Evolutionary conservation across 2,113 vertebrate species (phyloP).

Genomic region (Sciurus niger): DNA sequence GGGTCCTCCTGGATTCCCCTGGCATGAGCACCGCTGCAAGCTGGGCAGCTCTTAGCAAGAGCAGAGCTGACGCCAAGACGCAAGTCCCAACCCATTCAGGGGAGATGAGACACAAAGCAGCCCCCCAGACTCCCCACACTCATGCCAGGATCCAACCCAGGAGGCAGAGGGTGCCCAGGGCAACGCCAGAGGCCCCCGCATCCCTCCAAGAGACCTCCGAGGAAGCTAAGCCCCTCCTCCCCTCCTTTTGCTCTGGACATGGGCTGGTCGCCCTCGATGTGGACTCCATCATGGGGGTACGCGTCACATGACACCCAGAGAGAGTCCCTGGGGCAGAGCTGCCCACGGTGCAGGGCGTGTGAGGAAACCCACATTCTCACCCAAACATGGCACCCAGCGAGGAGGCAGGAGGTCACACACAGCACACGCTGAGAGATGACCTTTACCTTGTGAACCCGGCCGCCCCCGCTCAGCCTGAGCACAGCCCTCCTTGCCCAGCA

Average conservation of each 20-base stretch:
- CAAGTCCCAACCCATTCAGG: neutral
- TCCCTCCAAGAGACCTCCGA: neutral
- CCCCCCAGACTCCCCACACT: neutral
- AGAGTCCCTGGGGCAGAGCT: neutral
- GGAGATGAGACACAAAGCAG: neutral
- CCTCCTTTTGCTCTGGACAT: too few relatives aligned
- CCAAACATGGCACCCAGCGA: fast-evolving
- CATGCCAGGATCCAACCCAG: too few relatives aligned
- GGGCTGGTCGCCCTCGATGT: too few relatives aligned
- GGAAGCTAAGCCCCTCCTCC: neutral
- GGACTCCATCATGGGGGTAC: too few relatives aligned
- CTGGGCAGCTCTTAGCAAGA: neutral
- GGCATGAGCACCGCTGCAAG: neutral
- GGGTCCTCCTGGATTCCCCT: neutral
- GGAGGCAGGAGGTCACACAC: neutral
- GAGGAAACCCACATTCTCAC: neutral
- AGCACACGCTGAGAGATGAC: too few relatives aligned
- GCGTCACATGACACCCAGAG: neutral
- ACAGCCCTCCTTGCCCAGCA: neutral
- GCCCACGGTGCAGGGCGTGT: neutral
- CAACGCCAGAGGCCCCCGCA: neutral
- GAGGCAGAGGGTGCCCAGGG: neutral
- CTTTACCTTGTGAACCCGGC: neutral
- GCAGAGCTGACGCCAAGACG: neutral
- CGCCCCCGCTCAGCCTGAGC: neutral